phyloP scores from a whole-genome alignment of 2,797 vertebrate genomes.

The Pelochelys cantorii region DNA sequence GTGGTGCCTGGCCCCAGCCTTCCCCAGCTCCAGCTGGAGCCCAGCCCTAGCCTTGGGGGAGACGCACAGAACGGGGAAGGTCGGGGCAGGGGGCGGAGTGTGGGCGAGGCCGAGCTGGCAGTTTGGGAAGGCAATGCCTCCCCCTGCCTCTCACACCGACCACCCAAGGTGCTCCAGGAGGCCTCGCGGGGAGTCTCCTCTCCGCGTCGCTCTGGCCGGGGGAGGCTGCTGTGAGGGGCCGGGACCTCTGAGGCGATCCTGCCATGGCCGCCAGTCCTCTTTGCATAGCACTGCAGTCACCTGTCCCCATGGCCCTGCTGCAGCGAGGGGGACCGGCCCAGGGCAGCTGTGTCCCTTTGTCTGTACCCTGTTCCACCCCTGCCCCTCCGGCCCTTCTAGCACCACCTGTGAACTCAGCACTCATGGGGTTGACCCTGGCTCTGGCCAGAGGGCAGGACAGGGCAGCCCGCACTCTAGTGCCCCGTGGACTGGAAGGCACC shows the following conservation, averaged over 20 bases:
- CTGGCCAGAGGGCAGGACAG: not conserved
- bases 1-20: too few species aligned
- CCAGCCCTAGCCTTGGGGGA: too few species aligned
- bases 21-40: too few species aligned
- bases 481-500: not conserved
- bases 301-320: rapidly evolving
- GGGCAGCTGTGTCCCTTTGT: not conserved
- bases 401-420: rapidly evolving
- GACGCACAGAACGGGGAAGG: too few species aligned
- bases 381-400: not conserved
- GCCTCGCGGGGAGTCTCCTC: too few species aligned
- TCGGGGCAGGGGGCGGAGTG: too few species aligned
- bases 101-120: too few species aligned
- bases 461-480: not conserved
- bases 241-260: not conserved
- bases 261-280: not conserved
- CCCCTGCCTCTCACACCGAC: too few species aligned
- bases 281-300: not conserved
- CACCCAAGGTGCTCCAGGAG: too few species aligned
- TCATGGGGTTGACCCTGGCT: not conserved
- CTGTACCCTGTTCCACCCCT: not conserved
- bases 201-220: not conserved
- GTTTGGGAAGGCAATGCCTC: too few species aligned
- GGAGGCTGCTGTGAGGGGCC: not conserved
- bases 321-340: not conserved